Conservation (phyloP, 1,140 invertebrate species). For the Megalonaias nervosa region DNA sequence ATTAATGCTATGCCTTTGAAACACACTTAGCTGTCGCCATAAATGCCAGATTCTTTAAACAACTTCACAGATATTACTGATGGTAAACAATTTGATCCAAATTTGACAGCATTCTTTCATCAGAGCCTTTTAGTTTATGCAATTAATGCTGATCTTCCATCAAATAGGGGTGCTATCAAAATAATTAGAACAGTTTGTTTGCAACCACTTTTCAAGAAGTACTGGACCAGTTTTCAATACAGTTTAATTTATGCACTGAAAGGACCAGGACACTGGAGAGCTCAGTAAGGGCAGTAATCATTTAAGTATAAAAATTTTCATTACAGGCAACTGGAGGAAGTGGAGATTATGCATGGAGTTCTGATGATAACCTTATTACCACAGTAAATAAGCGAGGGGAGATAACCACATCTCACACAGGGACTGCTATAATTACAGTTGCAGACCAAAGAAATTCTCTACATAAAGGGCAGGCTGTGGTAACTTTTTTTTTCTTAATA, state of each 20-base stretch:
- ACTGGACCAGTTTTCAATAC: too few species aligned
- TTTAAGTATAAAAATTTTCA: not conserved
- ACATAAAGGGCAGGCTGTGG: slow-evolving; percentile 74
- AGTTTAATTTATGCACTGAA: too few species aligned
- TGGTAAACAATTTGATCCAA: too few species aligned
- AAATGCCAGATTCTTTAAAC: too few species aligned
- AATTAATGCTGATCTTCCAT: too few species aligned
- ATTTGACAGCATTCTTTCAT: too few species aligned
- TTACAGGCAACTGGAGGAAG: slow-evolving; percentile 80
- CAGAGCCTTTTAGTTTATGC: too few species aligned
- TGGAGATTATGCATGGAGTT: slow-evolving; percentile 82
- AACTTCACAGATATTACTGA: too few species aligned
- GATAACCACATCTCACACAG: slow-evolving; percentile 77
- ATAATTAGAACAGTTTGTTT: not conserved
- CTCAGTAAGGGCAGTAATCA: not conserved
- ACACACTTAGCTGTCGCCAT: too few species aligned
- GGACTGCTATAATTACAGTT: slow-evolving; percentile 77
- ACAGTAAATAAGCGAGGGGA: slow-evolving; percentile 75
- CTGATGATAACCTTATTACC: slow-evolving; percentile 71
- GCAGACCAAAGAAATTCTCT: slow-evolving; percentile 78
- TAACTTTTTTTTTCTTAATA: slow-evolving; percentile 37
- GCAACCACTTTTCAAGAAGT: not conserved
- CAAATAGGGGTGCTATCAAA: too few species aligned
- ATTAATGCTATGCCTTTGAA: too few species aligned
- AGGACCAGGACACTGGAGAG: not conserved